Evolutionary conservation across 2,113 vertebrate species (phyloP).

Genomic region (Perognathus longimembris): DNA sequence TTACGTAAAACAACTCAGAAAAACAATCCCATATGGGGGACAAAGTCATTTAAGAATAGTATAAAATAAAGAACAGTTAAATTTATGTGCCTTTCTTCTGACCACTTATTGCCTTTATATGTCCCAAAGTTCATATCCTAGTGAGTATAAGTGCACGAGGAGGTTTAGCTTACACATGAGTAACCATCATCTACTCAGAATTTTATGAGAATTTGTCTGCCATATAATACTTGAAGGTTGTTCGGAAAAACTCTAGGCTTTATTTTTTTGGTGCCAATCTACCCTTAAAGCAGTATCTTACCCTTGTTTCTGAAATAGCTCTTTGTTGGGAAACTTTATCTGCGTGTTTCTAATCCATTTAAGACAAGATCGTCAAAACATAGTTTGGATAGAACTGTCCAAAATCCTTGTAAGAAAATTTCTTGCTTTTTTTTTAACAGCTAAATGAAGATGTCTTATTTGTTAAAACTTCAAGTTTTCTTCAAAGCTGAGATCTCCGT

Average conservation of each 20-base stretch:
- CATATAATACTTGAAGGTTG: conserved; percentile 70
- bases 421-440: neutral
- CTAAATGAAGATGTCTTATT: conserved; percentile 57
- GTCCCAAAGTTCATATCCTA: conserved; percentile 33
- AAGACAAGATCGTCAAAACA: conserved; percentile 71
- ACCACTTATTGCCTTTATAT: conserved; percentile 51
- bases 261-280: conserved; percentile 63
- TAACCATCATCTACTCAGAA: conserved; percentile 21
- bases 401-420: conserved; percentile 54
- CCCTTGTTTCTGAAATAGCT: conserved; percentile 37
- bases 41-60: conserved; percentile 34
- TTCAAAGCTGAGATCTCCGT: conserved; percentile 40
- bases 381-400: conserved; percentile 51
- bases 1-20: neutral
- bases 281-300: conserved; percentile 31
- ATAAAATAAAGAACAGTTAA: neutral
- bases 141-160: conserved; percentile 59
- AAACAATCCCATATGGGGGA: neutral
- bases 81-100: conserved; percentile 32
- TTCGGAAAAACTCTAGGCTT: conserved; percentile 62
- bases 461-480: conserved; percentile 65
- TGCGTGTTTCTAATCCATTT: conserved; percentile 72
- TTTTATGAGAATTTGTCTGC: conserved; percentile 72
- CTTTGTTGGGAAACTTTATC: conserved; percentile 71
- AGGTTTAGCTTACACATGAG: conserved; percentile 65